Conservation (phyloP, 2,888 invertebrate genomes). For the Margaritifera margaritifera region DNA sequence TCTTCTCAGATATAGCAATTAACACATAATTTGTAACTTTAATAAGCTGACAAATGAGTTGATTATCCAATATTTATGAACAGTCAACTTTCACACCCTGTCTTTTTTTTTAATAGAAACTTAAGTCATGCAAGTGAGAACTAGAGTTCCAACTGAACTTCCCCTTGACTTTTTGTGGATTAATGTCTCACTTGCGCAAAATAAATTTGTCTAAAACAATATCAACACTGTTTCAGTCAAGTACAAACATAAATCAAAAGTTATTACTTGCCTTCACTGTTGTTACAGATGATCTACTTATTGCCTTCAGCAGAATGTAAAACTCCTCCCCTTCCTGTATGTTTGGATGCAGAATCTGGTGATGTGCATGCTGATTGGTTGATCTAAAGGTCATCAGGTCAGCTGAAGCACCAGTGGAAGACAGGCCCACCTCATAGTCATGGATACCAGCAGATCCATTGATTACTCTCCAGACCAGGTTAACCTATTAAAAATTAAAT, state of each 20-base stretch:
- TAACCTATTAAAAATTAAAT: conserved; percentile 20
- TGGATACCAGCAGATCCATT: conserved; percentile 38
- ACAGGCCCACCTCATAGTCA: conserved; percentile 48
- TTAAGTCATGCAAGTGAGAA: too few species aligned
- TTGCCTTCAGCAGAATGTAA: conserved; percentile 47
- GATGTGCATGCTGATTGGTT: conserved; percentile 42
- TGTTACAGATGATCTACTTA: conserved; percentile 39
- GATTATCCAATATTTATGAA: too few species aligned
- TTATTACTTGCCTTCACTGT: conserved; percentile 25
- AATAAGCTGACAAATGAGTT: too few species aligned
- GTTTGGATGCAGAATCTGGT: conserved; percentile 36
- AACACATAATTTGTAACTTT: too few species aligned
- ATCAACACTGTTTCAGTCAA: too few species aligned
- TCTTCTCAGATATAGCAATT: too few species aligned
- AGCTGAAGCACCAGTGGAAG: conserved; percentile 28
- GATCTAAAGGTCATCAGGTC: conserved; percentile 41
- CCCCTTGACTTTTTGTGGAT: too few species aligned
- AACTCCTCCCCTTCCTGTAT: conserved; percentile 47
- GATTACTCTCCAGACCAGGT: conserved; percentile 47
- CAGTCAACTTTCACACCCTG: too few species aligned
- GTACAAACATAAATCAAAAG: not conserved
- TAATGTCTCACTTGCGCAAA: too few species aligned
- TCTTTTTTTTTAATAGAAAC: too few species aligned
- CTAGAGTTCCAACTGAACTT: too few species aligned
- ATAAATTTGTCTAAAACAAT: too few species aligned